Evolutionary conservation across 2,888 invertebrate species (phyloP), one percentile per base, ranked within the genome.

Genomic region (Labia minor): DNA sequence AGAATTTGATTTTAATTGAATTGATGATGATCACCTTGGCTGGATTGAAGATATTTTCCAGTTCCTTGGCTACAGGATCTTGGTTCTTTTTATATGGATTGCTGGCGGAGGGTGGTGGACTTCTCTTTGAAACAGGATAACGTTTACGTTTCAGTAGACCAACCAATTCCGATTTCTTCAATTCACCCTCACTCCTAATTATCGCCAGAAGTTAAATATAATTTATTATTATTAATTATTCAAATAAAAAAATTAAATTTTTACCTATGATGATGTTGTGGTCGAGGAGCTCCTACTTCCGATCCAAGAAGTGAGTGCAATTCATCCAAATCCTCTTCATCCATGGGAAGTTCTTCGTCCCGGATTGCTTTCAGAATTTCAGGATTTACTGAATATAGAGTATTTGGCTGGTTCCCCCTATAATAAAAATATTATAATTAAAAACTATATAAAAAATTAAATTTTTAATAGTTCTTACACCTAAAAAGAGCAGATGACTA

Each of bases 81-180:
- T 49, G 49, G 14, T 49, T 49, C 49, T 49, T 49, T 14, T 49
- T 49, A 16, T 49, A 49, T 4, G 49, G 49, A 16, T 49, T 49
- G 14, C 49, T 49, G 14, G 49, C 49, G 3, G 49, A 49, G 2
- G 49, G 49, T 16, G 49, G 49, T 10, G 49, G 49, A 65, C 87
- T 87, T 1, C 88, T 80, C 75, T 88, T 88, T 1, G 84, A 77
- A 0, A 88, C 85, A 0, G 86, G 86, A 73, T 86, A 87, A 1
- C 85, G 81, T 77, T 87, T 87, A 4, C 66, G 65, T 37, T 65
- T 65, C 21, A 66, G 19, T 1, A 26, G 11, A 16, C n/a, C 33
- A n/a, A 16, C 49, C n/a, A 49, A 16, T 49, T 49, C 49, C 3
- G 49, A 49, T 11, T 49, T 49, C 16, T 49, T 49, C 49, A 49